Base-by-base conservation (phyloP, 2,797 vertebrate species). In the Sciurus vulgaris region DNA sequence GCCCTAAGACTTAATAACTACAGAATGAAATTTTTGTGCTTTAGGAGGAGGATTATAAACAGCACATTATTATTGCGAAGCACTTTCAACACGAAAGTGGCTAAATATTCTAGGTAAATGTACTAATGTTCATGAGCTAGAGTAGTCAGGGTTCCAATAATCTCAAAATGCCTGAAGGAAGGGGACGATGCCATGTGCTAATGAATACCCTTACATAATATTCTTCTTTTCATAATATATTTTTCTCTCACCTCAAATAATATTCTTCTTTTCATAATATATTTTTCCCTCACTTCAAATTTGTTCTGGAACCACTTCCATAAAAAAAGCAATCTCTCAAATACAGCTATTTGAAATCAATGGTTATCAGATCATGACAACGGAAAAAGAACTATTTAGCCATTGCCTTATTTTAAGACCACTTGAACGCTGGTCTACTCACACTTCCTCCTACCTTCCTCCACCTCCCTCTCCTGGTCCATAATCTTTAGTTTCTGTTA, bases 401-500 rank as follows among this genome's bases (percentile, higher is more conserved):
- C 22, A 41, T 33, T 44, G 10, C 49, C 61, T 85, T 81, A 49
- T 81, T 96, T 76, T 56, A 84, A 74, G 91, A 91, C 18, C 22
- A 69, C 9, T 12, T 33, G 18, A 85, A 77, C 22, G 20, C 17
- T 86, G 24, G 17, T 63, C 69, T 69, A 15, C 54, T 95, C 73
- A 72, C 13, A 79, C 67, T 76, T 77, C n/a, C 69, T 83, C 88
- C 86, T 63, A 38, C 59, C 24, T 72, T 59, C 13, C 7, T 51
- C 69, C 12, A 82, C 56, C 44, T 93, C 91, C 49, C 28, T 86
- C 44, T 91, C 65, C 89, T 90, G 81, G 72, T 89, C 83, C 76
- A 61, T 49, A 78, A 54, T 93, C 84, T 94, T 91, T 88, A 56
- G 14, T 79, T 95, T 93, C 86, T 96, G 67, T 93, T 96, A 56